phyloP scores from a whole-genome alignment of 2,797 vertebrate genomes.

The Distichodus sexfasciatus region DNA sequence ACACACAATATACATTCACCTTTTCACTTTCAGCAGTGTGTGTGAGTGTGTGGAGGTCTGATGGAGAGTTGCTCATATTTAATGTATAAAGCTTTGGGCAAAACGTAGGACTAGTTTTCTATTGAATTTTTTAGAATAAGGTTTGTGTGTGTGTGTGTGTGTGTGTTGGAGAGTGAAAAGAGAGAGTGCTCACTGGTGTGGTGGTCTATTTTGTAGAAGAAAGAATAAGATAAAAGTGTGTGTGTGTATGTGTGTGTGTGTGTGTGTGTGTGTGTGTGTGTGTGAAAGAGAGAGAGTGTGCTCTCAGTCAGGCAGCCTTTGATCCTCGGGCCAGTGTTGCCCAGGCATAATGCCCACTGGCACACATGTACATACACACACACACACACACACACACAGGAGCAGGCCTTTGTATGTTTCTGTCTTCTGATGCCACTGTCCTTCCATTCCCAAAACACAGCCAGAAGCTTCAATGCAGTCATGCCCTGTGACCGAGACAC shows the following conservation, averaged over 20 bases:
- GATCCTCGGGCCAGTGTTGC: constrained; percentile 12
- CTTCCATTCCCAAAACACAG: not conserved
- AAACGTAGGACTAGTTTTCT: not conserved
- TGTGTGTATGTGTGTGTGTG: constrained; percentile 7
- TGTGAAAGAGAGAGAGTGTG: too few species aligned
- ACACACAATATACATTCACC: not conserved
- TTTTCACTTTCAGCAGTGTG: constrained; percentile 2
- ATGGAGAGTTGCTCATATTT: constrained; percentile 20
- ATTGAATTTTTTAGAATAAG: constrained; percentile 12
- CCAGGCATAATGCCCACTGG: constrained; percentile 15
- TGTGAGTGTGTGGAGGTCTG: constrained; percentile 10
- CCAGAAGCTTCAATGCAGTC: not conserved
- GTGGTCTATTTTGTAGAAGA: not conserved
- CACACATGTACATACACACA: not conserved
- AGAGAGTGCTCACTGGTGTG: too few species aligned
- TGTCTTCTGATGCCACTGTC: constrained; percentile 10
- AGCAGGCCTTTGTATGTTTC: constrained; percentile 5
- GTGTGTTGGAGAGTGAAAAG: constrained; percentile 6
- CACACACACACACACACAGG: not conserved
- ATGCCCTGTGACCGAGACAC: not conserved
- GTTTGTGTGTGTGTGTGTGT: constrained; percentile 2
- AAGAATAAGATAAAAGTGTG: not conserved
- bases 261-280: constrained; percentile 9
- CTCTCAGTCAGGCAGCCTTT: constrained; percentile 18
- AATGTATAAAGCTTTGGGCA: constrained; percentile 4